Percentiles rank a stretch among this genome's conserved stretches.
Evolutionary conservation across 2,113 vertebrate species (phyloP).

Genomic region (Tapirus terrestris): DNA sequence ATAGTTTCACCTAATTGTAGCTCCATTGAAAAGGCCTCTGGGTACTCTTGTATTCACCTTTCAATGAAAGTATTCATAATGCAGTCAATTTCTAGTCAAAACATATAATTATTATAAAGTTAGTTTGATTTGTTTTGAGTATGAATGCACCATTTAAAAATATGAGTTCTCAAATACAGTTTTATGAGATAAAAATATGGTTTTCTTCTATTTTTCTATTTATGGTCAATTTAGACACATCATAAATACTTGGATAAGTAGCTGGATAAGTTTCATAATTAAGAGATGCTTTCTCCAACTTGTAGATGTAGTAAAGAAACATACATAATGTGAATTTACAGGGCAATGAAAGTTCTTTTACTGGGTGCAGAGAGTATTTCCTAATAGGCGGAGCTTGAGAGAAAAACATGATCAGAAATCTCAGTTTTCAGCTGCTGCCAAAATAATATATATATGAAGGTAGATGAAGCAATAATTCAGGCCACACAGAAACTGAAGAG

Average conservation of each 20-base stretch:
- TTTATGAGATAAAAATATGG: background rate
- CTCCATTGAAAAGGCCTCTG: constrained; percentile 76
- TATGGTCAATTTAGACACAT: background rate
- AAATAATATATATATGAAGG: background rate
- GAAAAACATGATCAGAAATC: background rate
- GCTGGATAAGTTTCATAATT: background rate
- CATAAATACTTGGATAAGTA: background rate
- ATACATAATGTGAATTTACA: background rate
- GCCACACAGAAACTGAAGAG: background rate
- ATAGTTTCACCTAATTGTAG: constrained; percentile 85
- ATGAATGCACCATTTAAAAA: constrained; percentile 47
- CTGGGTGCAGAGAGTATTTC: background rate
- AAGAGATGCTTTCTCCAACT: background rate
- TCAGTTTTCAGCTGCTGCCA: background rate
- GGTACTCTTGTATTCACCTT: constrained; percentile 74
- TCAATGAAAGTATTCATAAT: constrained; percentile 79
- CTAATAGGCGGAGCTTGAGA: background rate
- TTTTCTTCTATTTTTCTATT: background rate
- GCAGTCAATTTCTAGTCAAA: constrained; percentile 61
- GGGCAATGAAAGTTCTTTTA: background rate
- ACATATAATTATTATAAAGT: constrained; percentile 52
- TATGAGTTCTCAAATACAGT: constrained; percentile 21
- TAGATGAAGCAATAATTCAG: background rate
- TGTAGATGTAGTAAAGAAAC: background rate
- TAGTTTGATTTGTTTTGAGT: constrained; percentile 60